Evolutionary conservation across 2,888 invertebrate species (phyloP).

Genomic region (Oxycera nigricornis): DNA sequence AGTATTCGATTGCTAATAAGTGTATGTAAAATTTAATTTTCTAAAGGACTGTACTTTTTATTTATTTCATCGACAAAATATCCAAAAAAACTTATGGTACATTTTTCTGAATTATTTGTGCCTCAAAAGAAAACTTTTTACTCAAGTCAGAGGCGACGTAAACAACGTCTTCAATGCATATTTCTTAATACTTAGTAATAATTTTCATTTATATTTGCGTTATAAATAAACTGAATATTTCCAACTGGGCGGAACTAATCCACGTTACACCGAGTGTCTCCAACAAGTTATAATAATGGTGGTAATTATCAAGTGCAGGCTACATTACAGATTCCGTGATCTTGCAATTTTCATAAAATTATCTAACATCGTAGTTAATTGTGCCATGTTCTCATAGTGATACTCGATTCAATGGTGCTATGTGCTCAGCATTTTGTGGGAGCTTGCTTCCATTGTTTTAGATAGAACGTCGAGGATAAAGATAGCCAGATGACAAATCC

Average conservation of each 20-base stretch:
- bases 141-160: too few relatives aligned
- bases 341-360: conserved; percentile 3
- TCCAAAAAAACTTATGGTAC: too few relatives aligned
- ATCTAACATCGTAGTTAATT: background rate
- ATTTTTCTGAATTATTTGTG: too few relatives aligned
- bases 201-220: too few relatives aligned
- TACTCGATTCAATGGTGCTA: background rate
- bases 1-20: background rate
- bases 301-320: conserved; percentile 1
- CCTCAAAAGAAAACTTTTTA: too few relatives aligned
- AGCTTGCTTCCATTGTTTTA: background rate
- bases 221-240: too few relatives aligned
- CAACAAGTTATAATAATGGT: background rate
- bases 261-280: background rate
- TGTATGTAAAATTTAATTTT: too few relatives aligned
- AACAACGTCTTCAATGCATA: too few relatives aligned
- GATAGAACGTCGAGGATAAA: background rate
- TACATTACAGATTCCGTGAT: background rate
- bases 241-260: background rate
- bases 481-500: background rate
- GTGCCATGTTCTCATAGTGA: background rate
- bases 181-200: too few relatives aligned
- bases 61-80: too few relatives aligned
- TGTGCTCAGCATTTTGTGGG: background rate
- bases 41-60: too few relatives aligned